These are phyloP conservation scores for Atta colombica DNA, from an alignment of 1,140 invertebrate genomes.

Conservation along the genomic window DNA sequence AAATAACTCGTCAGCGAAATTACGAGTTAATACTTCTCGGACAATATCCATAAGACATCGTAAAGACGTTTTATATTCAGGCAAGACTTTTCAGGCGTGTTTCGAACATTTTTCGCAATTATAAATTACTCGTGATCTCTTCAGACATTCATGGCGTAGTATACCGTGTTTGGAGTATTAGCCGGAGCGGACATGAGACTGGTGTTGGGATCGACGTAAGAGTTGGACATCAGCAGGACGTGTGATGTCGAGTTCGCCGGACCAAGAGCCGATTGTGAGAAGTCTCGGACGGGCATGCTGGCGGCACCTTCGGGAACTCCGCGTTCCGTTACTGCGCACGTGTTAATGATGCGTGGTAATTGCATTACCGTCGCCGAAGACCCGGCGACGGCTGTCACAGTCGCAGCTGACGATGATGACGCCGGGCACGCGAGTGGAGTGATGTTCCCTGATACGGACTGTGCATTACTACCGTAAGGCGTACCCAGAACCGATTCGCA, in stretches of 20 bases:
- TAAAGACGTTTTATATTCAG: neutral
- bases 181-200: slow-evolving; percentile 78
- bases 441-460: neutral
- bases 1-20: neutral
- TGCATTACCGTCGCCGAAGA: slow-evolving; percentile 84
- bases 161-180: slow-evolving; percentile 84
- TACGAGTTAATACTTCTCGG: neutral
- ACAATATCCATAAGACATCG: neutral
- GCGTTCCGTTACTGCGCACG: slow-evolving; percentile 87
- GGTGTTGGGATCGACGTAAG: slow-evolving; percentile 74
- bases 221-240: slow-evolving; percentile 65
- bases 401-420: slow-evolving; percentile 73
- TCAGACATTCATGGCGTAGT: slow-evolving; percentile 87
- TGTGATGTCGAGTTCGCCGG: slow-evolving; percentile 47
- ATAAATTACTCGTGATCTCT: neutral
- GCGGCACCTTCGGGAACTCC: slow-evolving; percentile 89
- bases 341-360: slow-evolving; percentile 67
- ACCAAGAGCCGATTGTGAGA: slow-evolving; percentile 65
- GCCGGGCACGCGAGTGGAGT: slow-evolving; percentile 79
- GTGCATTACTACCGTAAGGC: slow-evolving; percentile 1
- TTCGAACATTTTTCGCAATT: neutral
- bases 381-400: slow-evolving; percentile 75
- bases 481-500: slow-evolving; percentile 40
- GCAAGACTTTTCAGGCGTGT: neutral
- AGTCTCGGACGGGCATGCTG: slow-evolving; percentile 87